A percentile compares a stretch with the other conserved stretches of the same genome.
phyloP scores from a whole-genome alignment of 2,113 vertebrate species.

The Neoarius graeffei region DNA sequence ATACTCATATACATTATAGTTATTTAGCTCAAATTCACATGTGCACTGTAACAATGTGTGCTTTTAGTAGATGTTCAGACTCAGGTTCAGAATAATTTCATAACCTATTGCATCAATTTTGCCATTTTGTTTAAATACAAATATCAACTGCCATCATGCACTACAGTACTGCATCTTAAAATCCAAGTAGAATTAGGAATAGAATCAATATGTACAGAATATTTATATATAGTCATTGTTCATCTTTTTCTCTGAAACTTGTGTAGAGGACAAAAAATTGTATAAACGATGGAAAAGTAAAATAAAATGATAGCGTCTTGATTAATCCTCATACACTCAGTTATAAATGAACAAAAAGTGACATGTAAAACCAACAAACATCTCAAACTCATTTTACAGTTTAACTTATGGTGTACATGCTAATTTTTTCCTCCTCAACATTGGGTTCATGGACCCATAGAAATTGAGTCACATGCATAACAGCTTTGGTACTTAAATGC shows the following conservation, averaged over 20 bases:
- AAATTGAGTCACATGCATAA: neutral
- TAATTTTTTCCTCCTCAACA: neutral
- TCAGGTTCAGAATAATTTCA: neutral
- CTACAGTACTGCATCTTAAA: neutral
- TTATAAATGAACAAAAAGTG: neutral
- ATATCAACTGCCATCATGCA: neutral
- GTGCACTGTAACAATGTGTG: neutral
- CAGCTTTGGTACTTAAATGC: constrained; percentile 40
- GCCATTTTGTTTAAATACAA: neutral
- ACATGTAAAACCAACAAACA: neutral
- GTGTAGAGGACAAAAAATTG: neutral
- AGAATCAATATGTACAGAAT: neutral
- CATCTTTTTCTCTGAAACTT: neutral
- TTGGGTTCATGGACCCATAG: neutral
- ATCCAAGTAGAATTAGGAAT: neutral
- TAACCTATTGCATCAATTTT: neutral
- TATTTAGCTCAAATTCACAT: neutral
- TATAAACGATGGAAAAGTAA: neutral
- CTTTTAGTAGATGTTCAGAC: neutral
- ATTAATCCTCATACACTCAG: neutral
- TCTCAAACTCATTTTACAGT: neutral
- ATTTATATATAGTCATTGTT: neutral
- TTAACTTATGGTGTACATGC: neutral
- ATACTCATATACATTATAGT: neutral
- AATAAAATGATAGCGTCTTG: neutral